Conservation (phyloP, 2,797 vertebrate genomes). For the Potorous gilbertii region DNA sequence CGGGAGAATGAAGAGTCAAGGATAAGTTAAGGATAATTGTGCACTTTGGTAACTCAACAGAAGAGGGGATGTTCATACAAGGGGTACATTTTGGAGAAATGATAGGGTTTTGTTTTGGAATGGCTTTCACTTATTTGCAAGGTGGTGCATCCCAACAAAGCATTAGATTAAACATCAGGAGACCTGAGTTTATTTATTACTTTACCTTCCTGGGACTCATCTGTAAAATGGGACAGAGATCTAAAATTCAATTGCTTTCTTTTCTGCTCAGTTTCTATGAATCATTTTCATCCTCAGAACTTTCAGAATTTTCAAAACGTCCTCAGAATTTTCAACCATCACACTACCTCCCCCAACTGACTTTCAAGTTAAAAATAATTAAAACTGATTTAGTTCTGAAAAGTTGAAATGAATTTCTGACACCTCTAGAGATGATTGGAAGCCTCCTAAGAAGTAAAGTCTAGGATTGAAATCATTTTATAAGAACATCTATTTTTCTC, state of each 20-base stretch:
- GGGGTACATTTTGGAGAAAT: neutral
- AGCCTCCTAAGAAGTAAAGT: neutral
- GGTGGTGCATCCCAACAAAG: neutral
- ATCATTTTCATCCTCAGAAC: neutral
- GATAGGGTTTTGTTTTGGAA: neutral
- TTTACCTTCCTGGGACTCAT: neutral
- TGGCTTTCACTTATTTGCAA: neutral
- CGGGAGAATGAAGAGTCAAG: neutral
- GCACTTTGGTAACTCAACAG: neutral
- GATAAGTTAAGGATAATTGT: neutral
- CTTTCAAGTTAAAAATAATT: neutral
- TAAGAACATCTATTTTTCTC: neutral
- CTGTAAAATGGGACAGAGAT: neutral
- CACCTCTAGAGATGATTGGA: neutral
- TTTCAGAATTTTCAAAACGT: neutral
- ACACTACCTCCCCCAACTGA: neutral
- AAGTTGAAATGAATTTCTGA: neutral
- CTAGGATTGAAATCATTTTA: neutral
- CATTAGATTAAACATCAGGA: neutral
- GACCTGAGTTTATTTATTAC: neutral
- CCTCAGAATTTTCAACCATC: neutral
- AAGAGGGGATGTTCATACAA: neutral
- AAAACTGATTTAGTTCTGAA: neutral
- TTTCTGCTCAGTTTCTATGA: no score
- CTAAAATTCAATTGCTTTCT: neutral